phyloP scores from a whole-genome alignment of 2,113 vertebrate species.

The Pygathrix nemaeus region DNA sequence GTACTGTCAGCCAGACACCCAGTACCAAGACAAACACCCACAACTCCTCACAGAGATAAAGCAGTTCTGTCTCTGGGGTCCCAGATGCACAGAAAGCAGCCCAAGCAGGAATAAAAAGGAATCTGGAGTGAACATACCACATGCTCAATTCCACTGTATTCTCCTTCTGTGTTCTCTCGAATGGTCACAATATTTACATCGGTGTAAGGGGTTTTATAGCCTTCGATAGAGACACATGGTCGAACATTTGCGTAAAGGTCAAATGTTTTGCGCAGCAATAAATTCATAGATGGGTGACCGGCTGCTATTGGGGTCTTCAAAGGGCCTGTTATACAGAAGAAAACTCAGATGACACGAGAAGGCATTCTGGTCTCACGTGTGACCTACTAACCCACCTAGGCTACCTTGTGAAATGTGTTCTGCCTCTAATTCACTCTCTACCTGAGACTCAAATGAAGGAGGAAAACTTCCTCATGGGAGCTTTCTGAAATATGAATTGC shows the following conservation, averaged over 20 bases:
- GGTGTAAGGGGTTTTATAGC: slow-evolving; percentile 94
- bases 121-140: slow-evolving; percentile 84
- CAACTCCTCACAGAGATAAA: neutral
- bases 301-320: slow-evolving; percentile 97
- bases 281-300: slow-evolving; percentile 97
- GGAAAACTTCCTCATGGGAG: neutral
- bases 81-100: neutral
- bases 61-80: neutral
- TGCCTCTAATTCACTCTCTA: neutral
- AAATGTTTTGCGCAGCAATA: slow-evolving; percentile 95
- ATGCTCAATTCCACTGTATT: slow-evolving; percentile 98
- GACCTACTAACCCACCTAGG: neutral
- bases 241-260: slow-evolving; percentile 97
- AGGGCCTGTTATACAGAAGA: slow-evolving; percentile 85
- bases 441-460: neutral
- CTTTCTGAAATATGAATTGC: neutral
- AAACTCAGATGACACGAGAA: neutral
- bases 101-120: neutral
- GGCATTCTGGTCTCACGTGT: neutral
- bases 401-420: neutral
- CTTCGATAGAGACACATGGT: slow-evolving; percentile 96
- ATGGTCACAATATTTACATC: slow-evolving; percentile 95
- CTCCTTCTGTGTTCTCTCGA: slow-evolving; percentile 90
- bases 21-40: neutral
- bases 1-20: neutral